phyloP scores from a whole-genome alignment of 2,113 vertebrate species.

The Uria lomvia region DNA sequence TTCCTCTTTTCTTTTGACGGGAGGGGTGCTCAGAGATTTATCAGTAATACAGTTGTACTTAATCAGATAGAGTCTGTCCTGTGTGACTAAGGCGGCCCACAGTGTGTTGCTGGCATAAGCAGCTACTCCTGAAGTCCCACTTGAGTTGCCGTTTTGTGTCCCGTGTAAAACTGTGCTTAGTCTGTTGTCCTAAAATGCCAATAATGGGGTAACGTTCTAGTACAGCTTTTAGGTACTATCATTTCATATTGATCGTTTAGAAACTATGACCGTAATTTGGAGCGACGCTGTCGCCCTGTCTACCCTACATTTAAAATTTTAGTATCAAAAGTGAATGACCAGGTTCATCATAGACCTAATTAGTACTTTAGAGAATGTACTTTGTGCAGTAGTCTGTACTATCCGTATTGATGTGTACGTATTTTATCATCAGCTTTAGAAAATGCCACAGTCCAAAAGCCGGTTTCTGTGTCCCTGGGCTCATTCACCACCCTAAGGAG shows the following conservation, averaged over 20 bases:
- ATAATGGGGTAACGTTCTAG: background rate
- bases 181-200: background rate
- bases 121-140: background rate
- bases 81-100: background rate
- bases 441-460: background rate
- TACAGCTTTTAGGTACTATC: background rate
- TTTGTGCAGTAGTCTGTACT: background rate
- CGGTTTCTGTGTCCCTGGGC: background rate
- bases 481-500: background rate
- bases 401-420: background rate
- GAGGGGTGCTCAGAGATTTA: background rate
- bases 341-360: background rate
- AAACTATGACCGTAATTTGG: background rate
- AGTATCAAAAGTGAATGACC: background rate
- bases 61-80: background rate
- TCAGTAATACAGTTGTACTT: background rate
- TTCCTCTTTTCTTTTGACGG: background rate
- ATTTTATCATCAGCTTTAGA: slow-evolving; percentile 17
- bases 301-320: background rate
- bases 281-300: background rate
- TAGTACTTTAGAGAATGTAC: background rate
- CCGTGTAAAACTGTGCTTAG: background rate
- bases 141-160: background rate
- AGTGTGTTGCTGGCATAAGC: background rate
- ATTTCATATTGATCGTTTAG: background rate